A percentile compares a stretch with the other conserved stretches of the same genome.
phyloP scores from a whole-genome alignment of 2,797 vertebrate genomes.

The Manis crassicaudata region DNA sequence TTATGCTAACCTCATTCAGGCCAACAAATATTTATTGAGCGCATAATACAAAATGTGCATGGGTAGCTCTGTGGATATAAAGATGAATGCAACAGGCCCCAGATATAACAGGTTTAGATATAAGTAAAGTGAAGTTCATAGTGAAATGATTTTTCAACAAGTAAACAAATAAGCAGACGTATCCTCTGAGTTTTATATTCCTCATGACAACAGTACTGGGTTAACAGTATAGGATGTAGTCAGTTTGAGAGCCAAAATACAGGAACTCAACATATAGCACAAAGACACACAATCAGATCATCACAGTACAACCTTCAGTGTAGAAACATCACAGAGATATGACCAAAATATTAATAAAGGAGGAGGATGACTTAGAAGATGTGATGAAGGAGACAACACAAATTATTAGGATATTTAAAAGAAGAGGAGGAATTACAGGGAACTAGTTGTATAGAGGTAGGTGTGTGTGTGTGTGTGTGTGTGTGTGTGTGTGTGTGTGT shows the following conservation, averaged over 20 bases:
- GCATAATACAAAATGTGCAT: not conserved
- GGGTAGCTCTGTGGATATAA: not conserved
- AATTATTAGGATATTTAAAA: not conserved
- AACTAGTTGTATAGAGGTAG: fast-evolving
- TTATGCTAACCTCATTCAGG: not conserved
- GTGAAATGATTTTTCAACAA: too few relatives aligned
- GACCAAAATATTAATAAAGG: not conserved
- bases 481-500: not conserved
- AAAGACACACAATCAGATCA: not conserved
- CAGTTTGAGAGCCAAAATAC: too few relatives aligned
- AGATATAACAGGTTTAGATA: not conserved
- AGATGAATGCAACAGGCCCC: not conserved
- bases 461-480: not conserved
- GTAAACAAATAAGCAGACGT: too few relatives aligned
- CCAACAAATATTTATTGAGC: not conserved
- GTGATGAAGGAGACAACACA: not conserved
- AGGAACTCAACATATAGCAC: not conserved
- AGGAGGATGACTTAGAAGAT: not conserved
- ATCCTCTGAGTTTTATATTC: too few relatives aligned
- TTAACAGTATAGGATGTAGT: too few relatives aligned
- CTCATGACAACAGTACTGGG: too few relatives aligned
- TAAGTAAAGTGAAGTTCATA: too few relatives aligned
- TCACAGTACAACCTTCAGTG: not conserved
- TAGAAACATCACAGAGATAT: not conserved
- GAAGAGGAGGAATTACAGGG: not conserved